Base-by-base conservation (phyloP, 2,888 invertebrate genomes). In the Cremastinae sp. region DNA sequence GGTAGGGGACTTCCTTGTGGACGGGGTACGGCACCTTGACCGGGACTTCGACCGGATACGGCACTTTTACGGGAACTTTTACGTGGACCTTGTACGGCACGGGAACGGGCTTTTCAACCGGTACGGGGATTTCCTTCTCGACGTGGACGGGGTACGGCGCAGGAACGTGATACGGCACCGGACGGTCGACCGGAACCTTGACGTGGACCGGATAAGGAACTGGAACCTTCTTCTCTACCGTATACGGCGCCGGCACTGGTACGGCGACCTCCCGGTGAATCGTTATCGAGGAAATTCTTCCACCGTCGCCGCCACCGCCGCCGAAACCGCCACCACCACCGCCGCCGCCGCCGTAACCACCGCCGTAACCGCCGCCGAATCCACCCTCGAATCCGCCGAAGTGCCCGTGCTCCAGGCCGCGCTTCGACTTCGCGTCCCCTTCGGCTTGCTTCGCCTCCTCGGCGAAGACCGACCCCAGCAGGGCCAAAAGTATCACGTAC, bases 261-360 rank as follows among this genome's bases (percentile, higher is more conserved):
- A 88, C 86, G 61, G 82, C 76, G 8, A 86, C 86, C 78, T 88
- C 88, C 1, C 84, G 81, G 47, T 87, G 87, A 59, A 88, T 88
- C 41, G 88, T 88, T 76, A 88, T 85, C 4, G 83, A 82, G 7
- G 87, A 84, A 41, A 88, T 87, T 39, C 80, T 84, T 47, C 84
- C 87, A 3, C 80, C 80, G 51, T 83, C 88, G 7, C 82, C 82
- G 0, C 81, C 68, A 47, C 80, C 82, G 0, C 79, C 82, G 3
- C 75, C 79, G 18, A 75, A 76, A 5, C 78, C 81, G 10, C 83
- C 82, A 0, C 82, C 81, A 0, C 82, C 83, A 0, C 75, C 79
- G 0, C 72, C 74, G 1, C 74, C 65, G 1, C 80, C 82, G 2
- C 80, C 81, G 18, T 74, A 78, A 7, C 80, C 80, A 2, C 82